Percentiles rank a stretch among this genome's conserved stretches.
These are phyloP conservation scores for Habropoda laboriosa DNA, from an alignment of 1,140 invertebrate genomes.

Conservation along the genomic window DNA sequence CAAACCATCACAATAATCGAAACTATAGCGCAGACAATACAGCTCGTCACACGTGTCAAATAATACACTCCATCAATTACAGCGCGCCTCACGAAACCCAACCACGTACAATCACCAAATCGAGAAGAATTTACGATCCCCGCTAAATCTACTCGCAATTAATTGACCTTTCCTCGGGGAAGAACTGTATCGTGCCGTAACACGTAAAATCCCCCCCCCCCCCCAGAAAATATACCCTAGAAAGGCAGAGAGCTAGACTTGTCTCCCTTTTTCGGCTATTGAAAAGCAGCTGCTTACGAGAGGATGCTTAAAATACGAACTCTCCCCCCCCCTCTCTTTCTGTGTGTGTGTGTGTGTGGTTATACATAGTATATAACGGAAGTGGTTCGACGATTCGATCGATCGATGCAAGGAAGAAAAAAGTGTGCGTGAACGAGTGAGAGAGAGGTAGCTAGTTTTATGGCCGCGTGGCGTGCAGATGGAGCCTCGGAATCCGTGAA, in stretches of 20 bases:
- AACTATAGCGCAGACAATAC: neutral
- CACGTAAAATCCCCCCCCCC: neutral
- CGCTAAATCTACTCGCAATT: conserved; percentile 68
- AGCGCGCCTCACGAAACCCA: neutral
- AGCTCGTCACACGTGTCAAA: neutral
- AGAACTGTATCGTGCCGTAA: neutral
- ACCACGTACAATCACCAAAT: neutral
- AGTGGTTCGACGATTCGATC: conserved; percentile 39
- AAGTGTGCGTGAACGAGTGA: conserved; percentile 1
- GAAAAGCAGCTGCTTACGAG: conserved; percentile 61
- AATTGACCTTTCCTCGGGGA: conserved; percentile 65
- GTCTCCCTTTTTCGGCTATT: conserved; percentile 36
- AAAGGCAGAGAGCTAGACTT: no score
- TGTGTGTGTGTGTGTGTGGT: no score
- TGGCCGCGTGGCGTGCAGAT: conserved; percentile 32
- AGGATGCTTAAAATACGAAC: conserved; percentile 56
- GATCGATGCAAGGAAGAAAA: conserved; percentile 40
- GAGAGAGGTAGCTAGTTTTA: conserved; percentile 47
- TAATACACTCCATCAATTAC: conserved; percentile 12
- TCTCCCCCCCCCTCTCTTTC: no score
- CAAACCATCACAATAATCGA: neutral
- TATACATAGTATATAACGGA: conserved; percentile 40
- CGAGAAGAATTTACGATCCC: conserved; percentile 52
- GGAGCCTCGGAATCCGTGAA: conserved; percentile 30
- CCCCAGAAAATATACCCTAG: neutral